Conservation (phyloP, 1,140 invertebrate species). For the Caenorhabditis tropicalis region DNA sequence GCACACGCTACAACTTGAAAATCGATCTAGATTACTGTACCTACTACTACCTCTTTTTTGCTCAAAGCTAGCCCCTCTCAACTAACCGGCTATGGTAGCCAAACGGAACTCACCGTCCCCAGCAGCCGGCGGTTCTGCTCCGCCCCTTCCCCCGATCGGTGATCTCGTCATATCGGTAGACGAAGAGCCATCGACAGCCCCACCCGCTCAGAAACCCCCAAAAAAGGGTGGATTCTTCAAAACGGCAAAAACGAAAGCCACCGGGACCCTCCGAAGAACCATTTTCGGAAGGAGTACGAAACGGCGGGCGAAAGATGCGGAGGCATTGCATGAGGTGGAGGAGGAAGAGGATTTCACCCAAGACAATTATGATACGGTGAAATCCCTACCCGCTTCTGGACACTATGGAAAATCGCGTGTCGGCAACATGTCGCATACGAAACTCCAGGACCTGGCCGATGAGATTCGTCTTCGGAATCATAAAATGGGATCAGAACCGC, state of each 20-base stretch:
- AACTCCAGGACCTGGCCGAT: background rate
- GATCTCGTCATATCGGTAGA: constrained; percentile 12
- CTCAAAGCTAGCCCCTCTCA: too few species aligned
- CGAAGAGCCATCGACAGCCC: background rate
- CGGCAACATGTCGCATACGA: constrained; percentile 7
- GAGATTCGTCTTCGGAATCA: background rate
- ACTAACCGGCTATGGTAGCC: background rate
- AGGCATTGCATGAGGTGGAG: background rate
- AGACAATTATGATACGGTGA: constrained; percentile 54
- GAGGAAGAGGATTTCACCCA: constrained; percentile 24
- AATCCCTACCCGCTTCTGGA: constrained; percentile 41
- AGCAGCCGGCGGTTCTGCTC: background rate
- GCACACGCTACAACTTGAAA: constrained; percentile 37
- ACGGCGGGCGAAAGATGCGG: constrained; percentile 35
- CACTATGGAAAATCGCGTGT: constrained; percentile 50
- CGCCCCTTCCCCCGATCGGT: background rate
- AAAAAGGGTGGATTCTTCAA: constrained; percentile 27
- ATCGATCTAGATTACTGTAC: background rate
- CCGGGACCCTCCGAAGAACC: constrained; percentile 10
- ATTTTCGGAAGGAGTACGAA: constrained; percentile 44
- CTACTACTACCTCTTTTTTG: background rate
- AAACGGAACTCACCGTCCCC: constrained; percentile 16
- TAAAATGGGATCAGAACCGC: background rate
- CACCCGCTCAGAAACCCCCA: background rate
- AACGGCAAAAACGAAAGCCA: constrained; percentile 32